phyloP scores from a whole-genome alignment of 2,888 invertebrate species.

The Polia nebulosa region DNA sequence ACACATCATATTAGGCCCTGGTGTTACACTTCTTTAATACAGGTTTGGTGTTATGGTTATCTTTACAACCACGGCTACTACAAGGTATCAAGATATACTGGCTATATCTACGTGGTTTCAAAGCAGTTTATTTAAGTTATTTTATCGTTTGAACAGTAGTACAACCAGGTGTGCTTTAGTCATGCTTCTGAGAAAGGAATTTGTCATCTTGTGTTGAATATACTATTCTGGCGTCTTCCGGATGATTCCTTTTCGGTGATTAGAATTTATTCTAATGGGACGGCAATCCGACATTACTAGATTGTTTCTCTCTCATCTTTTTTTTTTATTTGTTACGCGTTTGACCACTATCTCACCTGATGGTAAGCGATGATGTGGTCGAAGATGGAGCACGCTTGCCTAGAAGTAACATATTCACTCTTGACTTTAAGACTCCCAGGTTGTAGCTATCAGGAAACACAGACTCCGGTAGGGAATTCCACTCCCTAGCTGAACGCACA shows the following conservation, averaged over 20 bases:
- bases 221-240: background rate
- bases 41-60: background rate
- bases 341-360: no score
- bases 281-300: no score
- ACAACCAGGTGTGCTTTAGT: slow-evolving; percentile 47
- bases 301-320: background rate
- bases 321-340: no score
- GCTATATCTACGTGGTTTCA: background rate
- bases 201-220: slow-evolving; percentile 17
- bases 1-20: no score
- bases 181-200: slow-evolving; percentile 29
- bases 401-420: no score
- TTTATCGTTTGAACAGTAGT: slow-evolving; percentile 23
- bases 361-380: no score
- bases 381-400: no score
- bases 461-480: no score
- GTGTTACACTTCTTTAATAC: no score
- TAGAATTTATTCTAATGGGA: background rate
- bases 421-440: no score
- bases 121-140: slow-evolving; percentile 34
- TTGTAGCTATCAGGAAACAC: no score
- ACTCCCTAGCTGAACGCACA: no score
- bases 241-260: background rate
- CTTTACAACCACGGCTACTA: background rate
- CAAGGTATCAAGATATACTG: background rate